Base-by-base conservation (phyloP, 2,797 vertebrate genomes). In the Lateolabrax maculatus region DNA sequence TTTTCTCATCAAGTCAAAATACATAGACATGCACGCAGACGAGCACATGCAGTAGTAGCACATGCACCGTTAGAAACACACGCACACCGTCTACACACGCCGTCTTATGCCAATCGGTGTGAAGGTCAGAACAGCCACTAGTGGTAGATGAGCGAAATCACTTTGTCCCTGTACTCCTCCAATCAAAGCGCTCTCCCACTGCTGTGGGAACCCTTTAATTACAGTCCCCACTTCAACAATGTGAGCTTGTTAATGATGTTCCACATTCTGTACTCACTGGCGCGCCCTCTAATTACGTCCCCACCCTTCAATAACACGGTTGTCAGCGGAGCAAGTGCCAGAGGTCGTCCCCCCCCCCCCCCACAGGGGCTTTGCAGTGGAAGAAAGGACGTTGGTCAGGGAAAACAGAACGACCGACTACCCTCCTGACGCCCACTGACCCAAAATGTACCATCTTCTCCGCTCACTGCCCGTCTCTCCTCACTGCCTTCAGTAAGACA, bases 191-290 rank as follows among this genome's bases (percentile, higher is more conserved):
- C 55, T 75, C 83, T 81, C 75, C 84, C 79, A 51, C 72, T 88
- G 84, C 85, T 77, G 79, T 74, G 76, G 81, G 63, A 91, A 82
- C 78, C 71, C 90, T 93, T 91, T 94, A 94, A 95, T 95, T 94
- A 94, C 87, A 84, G 84, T 89, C 90, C 87, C 90, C 87, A 81
- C 84, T 93, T 91, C 90, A 90, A 90, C 89, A 91, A 83, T 90
- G 90, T 90, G 91, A 88, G 91, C 88, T 90, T 87, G 84, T 91
- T 94, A 93, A 95, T 93, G 92, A 94, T 91, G 90, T 91, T 91
- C 86, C 93, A 87, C 80, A 85, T 93, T 91, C 89, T 91, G 87
- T 90, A 87, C 89, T 91, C 82, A 74, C 81, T 90, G 84, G 84
- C 71, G 65, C 56, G 64, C 80, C 87, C 76, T 85, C 85, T 94